phyloP scores from a whole-genome alignment of 1,140 invertebrate genomes.

The Aphelinus atriplicis region DNA sequence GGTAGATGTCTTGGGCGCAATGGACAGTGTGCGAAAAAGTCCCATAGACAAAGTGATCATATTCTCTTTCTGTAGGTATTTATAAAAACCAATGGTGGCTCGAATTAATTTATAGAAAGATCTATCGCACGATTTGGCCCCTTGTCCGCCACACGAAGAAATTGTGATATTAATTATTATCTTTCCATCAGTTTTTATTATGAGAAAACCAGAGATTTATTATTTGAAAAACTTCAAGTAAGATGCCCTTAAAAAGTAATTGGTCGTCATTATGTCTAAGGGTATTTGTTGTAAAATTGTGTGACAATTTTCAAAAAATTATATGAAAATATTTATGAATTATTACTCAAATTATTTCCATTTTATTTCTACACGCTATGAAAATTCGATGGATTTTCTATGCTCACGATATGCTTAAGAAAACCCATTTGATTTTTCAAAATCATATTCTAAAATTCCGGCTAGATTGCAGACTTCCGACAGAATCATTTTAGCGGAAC shows the following conservation, averaged over 20 bases:
- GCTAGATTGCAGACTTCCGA: too few species aligned
- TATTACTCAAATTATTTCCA: too few species aligned
- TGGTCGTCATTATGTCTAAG: constrained; percentile 23
- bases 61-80: constrained; percentile 39
- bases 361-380: too few species aligned
- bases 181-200: not conserved
- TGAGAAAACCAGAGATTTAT: not conserved
- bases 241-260: constrained; percentile 24
- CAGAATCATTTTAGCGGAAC: too few species aligned
- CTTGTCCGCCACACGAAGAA: constrained; percentile 51
- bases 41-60: constrained; percentile 17
- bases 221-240: constrained; percentile 14
- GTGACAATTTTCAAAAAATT: too few species aligned
- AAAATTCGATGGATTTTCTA: too few species aligned
- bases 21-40: constrained; percentile 5
- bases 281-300: not conserved
- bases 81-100: constrained; percentile 42
- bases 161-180: constrained; percentile 28
- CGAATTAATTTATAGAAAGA: constrained; percentile 45
- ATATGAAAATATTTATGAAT: not conserved
- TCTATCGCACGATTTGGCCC: constrained; percentile 56
- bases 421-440: too few species aligned
- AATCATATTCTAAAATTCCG: too few species aligned
- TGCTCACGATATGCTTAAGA: too few species aligned
- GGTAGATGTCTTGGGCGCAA: not conserved